These are phyloP conservation scores for Drosophila insularis DNA, from an alignment of 1,140 invertebrate genomes.

Conservation along the genomic window DNA sequence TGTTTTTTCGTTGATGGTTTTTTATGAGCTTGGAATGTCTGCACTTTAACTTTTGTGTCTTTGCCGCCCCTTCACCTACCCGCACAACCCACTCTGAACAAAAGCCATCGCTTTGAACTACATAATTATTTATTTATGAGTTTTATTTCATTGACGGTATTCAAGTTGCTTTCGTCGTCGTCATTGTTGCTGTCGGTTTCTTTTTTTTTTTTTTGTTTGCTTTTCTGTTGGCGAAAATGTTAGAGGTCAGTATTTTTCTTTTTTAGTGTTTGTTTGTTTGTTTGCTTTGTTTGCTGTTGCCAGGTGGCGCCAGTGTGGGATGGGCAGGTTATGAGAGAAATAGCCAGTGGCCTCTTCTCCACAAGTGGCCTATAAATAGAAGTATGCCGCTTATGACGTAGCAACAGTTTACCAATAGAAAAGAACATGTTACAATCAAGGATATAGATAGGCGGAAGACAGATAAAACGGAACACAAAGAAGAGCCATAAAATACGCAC, in stretches of 20 bases:
- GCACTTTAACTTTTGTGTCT: slow-evolving; percentile 5
- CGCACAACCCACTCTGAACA: slow-evolving; percentile 15
- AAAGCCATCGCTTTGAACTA: slow-evolving; percentile 40
- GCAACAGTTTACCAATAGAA: slow-evolving; percentile 33
- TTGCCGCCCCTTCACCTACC: background rate
- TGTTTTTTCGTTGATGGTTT: background rate
- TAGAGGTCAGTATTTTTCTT: slow-evolving; percentile 37
- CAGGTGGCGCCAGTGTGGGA: slow-evolving; percentile 9
- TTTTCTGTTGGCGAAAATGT: slow-evolving; percentile 36
- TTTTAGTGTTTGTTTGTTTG: background rate
- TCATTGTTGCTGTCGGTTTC: slow-evolving; percentile 43
- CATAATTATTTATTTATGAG: slow-evolving; percentile 74
- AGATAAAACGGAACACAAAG: background rate
- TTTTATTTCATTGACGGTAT: slow-evolving; percentile 57
- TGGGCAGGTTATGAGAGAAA: background rate
- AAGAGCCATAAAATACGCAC: background rate
- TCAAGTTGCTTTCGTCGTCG: slow-evolving; percentile 14
- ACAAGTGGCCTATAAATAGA: slow-evolving; percentile 36
- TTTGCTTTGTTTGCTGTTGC: slow-evolving; percentile 24
- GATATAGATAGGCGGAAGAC: background rate
- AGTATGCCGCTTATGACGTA: slow-evolving; percentile 21
- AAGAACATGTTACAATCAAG: slow-evolving; percentile 1
- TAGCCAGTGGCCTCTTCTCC: background rate
- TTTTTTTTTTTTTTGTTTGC: slow-evolving; percentile 29
- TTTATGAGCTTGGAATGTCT: background rate